A percentile compares a stretch with the other conserved stretches of the same genome.
These are phyloP conservation scores for Riptortus pedestris DNA, from an alignment of 1,140 invertebrate species.

Conservation along the genomic window DNA sequence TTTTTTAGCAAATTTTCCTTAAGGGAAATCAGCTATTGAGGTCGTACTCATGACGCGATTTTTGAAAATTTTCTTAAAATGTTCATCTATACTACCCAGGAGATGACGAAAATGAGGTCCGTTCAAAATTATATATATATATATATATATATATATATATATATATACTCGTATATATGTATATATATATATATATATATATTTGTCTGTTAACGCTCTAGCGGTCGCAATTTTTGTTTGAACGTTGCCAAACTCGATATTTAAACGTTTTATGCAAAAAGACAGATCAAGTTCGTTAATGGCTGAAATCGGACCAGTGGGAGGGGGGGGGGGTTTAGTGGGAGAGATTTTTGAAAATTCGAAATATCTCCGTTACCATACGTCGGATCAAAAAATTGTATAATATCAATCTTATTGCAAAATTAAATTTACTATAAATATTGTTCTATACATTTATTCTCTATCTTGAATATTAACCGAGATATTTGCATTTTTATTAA, in stretches of 20 bases:
- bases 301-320: too few species aligned
- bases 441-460: too few species aligned
- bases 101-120: background rate
- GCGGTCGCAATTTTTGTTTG: background rate
- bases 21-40: background rate
- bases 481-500: too few species aligned
- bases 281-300: too few species aligned
- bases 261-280: too few species aligned
- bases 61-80: background rate
- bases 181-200: background rate
- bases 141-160: background rate
- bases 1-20: background rate
- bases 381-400: too few species aligned
- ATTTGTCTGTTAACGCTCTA: background rate
- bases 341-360: too few species aligned
- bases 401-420: too few species aligned
- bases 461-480: too few species aligned
- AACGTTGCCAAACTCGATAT: background rate
- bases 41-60: background rate
- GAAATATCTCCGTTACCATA: too few species aligned
- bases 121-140: background rate
- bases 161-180: background rate
- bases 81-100: background rate
- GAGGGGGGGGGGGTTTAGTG: too few species aligned
- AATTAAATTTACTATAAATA: too few species aligned